A percentile compares a stretch with the other conserved stretches of the same genome.
These are phyloP conservation scores for Lasaia peninsularis DNA, from an alignment of 1,140 invertebrate genomes.

Conservation along the genomic window DNA sequence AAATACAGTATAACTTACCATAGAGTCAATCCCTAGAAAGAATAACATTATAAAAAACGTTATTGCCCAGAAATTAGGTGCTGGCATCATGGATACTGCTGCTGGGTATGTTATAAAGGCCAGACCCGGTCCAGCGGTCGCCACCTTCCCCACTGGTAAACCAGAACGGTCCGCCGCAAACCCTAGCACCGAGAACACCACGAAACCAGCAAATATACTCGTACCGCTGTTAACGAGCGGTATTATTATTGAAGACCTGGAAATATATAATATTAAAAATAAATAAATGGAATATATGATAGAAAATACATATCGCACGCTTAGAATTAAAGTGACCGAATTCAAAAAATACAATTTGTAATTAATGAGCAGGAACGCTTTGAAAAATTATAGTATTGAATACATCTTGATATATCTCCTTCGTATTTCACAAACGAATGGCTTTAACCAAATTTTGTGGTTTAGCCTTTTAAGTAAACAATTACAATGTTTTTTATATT, in stretches of 20 bases:
- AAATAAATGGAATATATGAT: too few relatives aligned
- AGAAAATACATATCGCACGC: too few relatives aligned
- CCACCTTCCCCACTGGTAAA: slow-evolving; percentile 90
- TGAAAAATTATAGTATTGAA: too few relatives aligned
- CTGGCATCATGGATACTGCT: slow-evolving; percentile 91
- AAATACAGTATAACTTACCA: slow-evolving; percentile 87
- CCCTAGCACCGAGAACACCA: slow-evolving; percentile 95
- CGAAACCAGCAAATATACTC: slow-evolving; percentile 94
- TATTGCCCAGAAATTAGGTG: slow-evolving; percentile 92
- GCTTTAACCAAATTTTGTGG: too few relatives aligned
- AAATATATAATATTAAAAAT: too few relatives aligned
- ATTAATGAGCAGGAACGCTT: too few relatives aligned
- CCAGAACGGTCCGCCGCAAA: slow-evolving; percentile 90
- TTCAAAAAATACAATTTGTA: too few relatives aligned
- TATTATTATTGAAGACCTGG: slow-evolving; percentile 85
- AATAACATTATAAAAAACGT: slow-evolving; percentile 97
- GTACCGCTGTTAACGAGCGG: slow-evolving; percentile 90
- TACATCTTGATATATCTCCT: too few relatives aligned
- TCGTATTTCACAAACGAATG: too few relatives aligned
- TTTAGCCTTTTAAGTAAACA: too few relatives aligned
- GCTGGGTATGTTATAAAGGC: slow-evolving; percentile 96
- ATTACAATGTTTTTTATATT: too few relatives aligned
- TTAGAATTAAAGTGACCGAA: too few relatives aligned
- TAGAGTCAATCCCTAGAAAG: slow-evolving; percentile 93
- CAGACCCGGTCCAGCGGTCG: slow-evolving; percentile 92